Base-by-base conservation (phyloP, 2,888 invertebrate species). In the Tanypteryx hageni region DNA sequence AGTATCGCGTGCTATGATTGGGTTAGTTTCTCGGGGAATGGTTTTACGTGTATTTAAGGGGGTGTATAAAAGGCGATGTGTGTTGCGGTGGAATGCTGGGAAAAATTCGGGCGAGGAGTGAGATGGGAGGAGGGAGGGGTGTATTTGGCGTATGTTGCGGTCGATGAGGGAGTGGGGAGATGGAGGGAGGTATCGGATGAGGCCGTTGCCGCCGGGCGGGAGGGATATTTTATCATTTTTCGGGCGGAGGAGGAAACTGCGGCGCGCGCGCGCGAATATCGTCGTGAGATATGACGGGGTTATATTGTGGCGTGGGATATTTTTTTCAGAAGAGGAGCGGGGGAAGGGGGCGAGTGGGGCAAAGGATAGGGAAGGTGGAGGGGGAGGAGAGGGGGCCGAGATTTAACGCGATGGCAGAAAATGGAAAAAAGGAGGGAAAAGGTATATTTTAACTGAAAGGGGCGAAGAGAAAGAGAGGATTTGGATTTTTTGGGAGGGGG, bases 191-290 rank as follows among this genome's bases (percentile, higher is more conserved):
- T 22, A 76, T 27, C 76, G 22, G 22, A 27, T 27, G 9, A 27
- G 76, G 76, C 27, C 76, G 76, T 76, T 27, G 76, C 76, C 27
- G 76, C 76, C 76, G 22, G 85, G 4, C 5, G 16, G 31, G 31
- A 27, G 86, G 31, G 27, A 57, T 64, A 56, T 85, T 85, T 85
- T 85, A 85, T 85, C 85, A 85, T 85, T 85, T 85, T 85, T 85
- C 85, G 57, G 85, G n/a, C n/a, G n/a, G 57, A n/a, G 57, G 76
- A 76, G 76, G 27, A 85, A 85, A 85, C 85, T 58, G 58, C 58
- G 58, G 85, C 58, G 85, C 58, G 44, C 44, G 44, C 44, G 85
- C 85, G 85, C 85, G 85, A 85, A 85, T 85, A 85, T 58, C 85
- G 85, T 58, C 85, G 85, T 85, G 85, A 85, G 85, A 85, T 85